A percentile compares a stretch with the other conserved stretches of the same genome.
Evolutionary conservation across 1,140 invertebrate species (phyloP).

Genomic region (honey bee (Apis mellifera)): Amel_HAv3.1 CM009941.2:7267501-7268000

Average conservation of each 20-base stretch:
- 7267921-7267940: no score
- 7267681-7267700: slow-evolving; percentile 4
- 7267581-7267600: neutral
- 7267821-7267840: neutral
- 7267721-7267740: neutral
- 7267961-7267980: no score
- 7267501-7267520: no score
- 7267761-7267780: neutral
- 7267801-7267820: neutral
- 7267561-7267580: no score
- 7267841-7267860: neutral
- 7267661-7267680: neutral
- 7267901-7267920: no score
- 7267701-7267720: neutral
- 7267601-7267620: neutral
- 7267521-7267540: no score
- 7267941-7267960: no score
- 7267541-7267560: no score
- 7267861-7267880: neutral
- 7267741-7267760: neutral
- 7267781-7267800: neutral
- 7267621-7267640: no score
- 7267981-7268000: no score
- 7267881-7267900: no score
- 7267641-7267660: neutral